These are phyloP conservation scores for Leptodirus hochenwartii DNA, from an alignment of 2,888 invertebrate genomes.

Conservation along the genomic window DNA sequence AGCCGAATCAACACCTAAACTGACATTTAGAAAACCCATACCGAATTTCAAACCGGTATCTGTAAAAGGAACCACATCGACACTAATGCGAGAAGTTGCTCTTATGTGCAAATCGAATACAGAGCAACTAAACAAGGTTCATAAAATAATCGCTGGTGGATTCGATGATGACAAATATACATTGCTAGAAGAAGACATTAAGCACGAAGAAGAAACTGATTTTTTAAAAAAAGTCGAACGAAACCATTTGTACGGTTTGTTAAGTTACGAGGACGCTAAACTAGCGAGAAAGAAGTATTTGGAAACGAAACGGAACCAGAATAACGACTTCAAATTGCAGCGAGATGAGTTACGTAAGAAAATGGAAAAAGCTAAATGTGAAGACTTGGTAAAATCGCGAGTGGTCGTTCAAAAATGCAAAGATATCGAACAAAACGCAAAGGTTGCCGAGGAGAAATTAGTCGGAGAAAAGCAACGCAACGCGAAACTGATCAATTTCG, in stretches of 20 bases:
- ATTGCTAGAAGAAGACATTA: conserved; percentile 28
- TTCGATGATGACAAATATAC: conserved; percentile 27
- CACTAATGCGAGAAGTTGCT: conserved; percentile 33
- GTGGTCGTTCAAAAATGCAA: conserved; percentile 19
- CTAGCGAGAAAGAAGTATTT: conserved; percentile 33
- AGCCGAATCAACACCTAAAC: conserved; percentile 5
- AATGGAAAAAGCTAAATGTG: conserved; percentile 32
- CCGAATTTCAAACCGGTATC: conserved; percentile 16
- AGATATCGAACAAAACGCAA: conserved; percentile 29
- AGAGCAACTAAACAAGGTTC: conserved; percentile 32
- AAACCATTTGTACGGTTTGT: conserved; percentile 37
- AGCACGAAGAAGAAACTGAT: conserved; percentile 30
- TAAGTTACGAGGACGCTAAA: conserved; percentile 39
- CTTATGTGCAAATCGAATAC: conserved; percentile 29
- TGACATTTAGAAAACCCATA: conserved; percentile 8
- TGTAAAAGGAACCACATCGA: conserved; percentile 31
- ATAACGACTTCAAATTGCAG: conserved; percentile 32
- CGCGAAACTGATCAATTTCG: conserved; percentile 29
- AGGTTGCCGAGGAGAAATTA: conserved; percentile 32
- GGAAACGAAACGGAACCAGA: conserved; percentile 32
- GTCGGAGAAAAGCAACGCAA: conserved; percentile 34
- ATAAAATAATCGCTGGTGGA: conserved; percentile 30
- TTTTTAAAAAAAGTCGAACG: conserved; percentile 34
- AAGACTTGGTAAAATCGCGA: conserved; percentile 7
- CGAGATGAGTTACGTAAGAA: conserved; percentile 29